phyloP scores from a whole-genome alignment of 2,888 invertebrate species.

The Cerastis leucographa region DNA sequence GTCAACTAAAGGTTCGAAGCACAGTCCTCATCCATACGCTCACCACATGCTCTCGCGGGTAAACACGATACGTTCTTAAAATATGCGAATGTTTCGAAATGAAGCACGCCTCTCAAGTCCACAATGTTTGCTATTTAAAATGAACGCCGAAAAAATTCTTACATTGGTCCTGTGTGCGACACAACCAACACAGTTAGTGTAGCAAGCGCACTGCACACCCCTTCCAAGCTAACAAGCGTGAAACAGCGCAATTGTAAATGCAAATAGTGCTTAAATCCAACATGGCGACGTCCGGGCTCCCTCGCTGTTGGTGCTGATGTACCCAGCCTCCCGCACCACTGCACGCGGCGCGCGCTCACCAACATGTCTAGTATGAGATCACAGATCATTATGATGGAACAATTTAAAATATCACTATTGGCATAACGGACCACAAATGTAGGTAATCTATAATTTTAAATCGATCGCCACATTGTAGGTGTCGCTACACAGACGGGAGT shows the following conservation, averaged over 20 bases:
- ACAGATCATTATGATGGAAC: background rate
- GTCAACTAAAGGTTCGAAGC: background rate
- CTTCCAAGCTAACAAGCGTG: constrained; percentile 66
- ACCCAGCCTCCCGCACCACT: background rate
- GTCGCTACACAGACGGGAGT: background rate
- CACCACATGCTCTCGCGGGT: background rate
- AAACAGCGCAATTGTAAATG: constrained; percentile 80
- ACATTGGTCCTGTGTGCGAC: constrained; percentile 24
- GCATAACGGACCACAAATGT: background rate
- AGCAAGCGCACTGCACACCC: constrained; percentile 67
- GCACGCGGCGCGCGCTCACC: background rate
- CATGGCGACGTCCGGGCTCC: constrained; percentile 69
- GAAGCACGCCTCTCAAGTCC: background rate
- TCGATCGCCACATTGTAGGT: background rate
- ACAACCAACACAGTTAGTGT: background rate
- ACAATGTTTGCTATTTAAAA: background rate
- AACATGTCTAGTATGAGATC: background rate
- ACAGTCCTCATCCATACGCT: background rate
- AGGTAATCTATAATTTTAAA: background rate
- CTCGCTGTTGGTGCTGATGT: background rate
- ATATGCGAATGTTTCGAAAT: background rate
- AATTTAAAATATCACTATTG: background rate
- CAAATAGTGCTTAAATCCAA: constrained; percentile 83
- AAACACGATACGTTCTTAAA: background rate
- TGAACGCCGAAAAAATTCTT: constrained; percentile 5